Evolutionary conservation across 2,113 vertebrate species (phyloP).

Genomic region (Plectropomus leopardus): DNA sequence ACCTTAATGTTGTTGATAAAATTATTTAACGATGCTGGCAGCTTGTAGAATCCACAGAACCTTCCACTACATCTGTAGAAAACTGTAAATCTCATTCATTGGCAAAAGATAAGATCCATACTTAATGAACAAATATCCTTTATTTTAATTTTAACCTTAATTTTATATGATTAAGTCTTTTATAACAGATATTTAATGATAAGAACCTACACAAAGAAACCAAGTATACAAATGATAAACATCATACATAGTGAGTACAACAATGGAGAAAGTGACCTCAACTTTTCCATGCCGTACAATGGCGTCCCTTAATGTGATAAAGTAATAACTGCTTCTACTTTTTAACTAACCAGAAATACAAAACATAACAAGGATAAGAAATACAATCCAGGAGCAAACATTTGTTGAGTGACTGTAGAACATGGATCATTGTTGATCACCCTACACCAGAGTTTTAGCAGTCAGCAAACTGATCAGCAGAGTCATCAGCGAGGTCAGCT

Average conservation of each 20-base stretch:
- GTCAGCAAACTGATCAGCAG: constrained; percentile 28
- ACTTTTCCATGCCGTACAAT: background rate
- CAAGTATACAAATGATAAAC: background rate
- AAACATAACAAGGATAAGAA: background rate
- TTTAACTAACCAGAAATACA: background rate
- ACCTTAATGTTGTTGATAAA: background rate
- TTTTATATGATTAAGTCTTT: background rate
- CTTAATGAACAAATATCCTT: background rate
- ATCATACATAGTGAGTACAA: background rate
- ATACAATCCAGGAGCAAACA: background rate
- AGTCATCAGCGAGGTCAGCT: constrained; percentile 8
- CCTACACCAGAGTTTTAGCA: constrained; percentile 13
- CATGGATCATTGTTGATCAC: background rate
- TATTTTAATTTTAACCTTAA: background rate
- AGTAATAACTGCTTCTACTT: background rate
- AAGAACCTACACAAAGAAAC: background rate
- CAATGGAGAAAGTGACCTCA: background rate
- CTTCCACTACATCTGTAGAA: background rate
- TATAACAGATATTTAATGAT: background rate
- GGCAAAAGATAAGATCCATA: background rate
- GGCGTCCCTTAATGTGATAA: background rate
- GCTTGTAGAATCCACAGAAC: too few species aligned
- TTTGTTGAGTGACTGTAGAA: background rate
- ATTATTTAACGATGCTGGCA: too few species aligned
- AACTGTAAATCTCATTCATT: background rate